Base-by-base conservation (phyloP, 1,140 invertebrate species). In the Dysdera silvatica region DNA sequence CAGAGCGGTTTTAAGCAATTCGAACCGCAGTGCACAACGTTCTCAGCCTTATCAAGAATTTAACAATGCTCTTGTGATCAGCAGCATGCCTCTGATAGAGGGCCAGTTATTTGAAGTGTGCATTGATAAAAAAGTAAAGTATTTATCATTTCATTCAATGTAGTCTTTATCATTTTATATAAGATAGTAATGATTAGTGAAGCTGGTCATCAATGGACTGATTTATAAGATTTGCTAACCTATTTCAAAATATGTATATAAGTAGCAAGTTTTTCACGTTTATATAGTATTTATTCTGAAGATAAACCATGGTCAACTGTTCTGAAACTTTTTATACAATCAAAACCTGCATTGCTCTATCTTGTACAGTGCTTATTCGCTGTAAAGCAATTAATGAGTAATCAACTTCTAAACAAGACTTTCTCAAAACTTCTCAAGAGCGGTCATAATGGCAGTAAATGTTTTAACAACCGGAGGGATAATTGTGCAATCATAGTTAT, bases 51-150 rank as follows among this genome's bases (percentile, higher is more conserved):
- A 87, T 64, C 90, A 95, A 76, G 91, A 94, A 78, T 96, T 96
- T 73, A 95, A 96, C 76, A 93, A 96, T 76, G 93, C 91, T 2
- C 89, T 96, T n/a, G 91, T 95, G 23, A 80, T 96, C 45, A 95
- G 92, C 1, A 85, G 86, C 57, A 81, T 93, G 33, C 85, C 85
- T 0, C 75, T 97, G 32, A 85, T 87, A 20, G 89, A 89, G 8
- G 81, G 85, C 69, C 74, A 78, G 67, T 48, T 95, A 65, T 96
- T 95, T 74, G 89, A 96, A 84, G 90, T 97, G 43, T 82, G 91
- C 45, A 90, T 97, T 63, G 93, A 96, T 56, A 80, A 89, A 72
- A 88, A 85, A 73, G 82, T 85, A 54, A 66, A 37, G 20, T 20
- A 29, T 24, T 24, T n/a, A 23, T 10, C 58, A 28, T 20, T 54